These are phyloP conservation scores for Pararge aegeria DNA, from an alignment of 1,140 invertebrate species.

Conservation along the genomic window DNA sequence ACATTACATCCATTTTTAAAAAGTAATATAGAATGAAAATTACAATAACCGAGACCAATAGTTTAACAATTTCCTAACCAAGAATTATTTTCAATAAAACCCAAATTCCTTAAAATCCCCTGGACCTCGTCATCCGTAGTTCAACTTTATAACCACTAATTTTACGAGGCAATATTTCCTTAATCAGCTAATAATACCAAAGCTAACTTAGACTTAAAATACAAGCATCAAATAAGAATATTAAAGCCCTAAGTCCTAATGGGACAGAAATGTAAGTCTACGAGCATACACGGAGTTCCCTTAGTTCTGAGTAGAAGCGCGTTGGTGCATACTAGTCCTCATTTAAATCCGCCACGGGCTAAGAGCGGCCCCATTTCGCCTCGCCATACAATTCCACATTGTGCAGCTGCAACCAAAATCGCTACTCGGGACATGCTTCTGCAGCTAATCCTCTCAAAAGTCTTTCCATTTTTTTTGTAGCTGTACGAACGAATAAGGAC, in stretches of 20 bases:
- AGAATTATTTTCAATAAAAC: no score
- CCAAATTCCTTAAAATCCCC: no score
- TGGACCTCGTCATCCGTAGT: no score
- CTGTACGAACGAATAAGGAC: neutral
- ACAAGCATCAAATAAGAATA: neutral
- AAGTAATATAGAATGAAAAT: no score
- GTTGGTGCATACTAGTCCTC: slow-evolving; percentile 10
- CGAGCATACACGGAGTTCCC: neutral
- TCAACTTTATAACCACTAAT: no score
- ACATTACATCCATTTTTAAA: no score
- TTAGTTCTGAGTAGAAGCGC: neutral
- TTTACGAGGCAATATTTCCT: no score
- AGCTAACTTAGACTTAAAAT: neutral
- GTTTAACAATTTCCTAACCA: no score
- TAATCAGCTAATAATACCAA: neutral
- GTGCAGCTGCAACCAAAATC: slow-evolving; percentile 19
- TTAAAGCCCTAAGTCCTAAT: neutral
- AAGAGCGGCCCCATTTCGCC: slow-evolving; percentile 16
- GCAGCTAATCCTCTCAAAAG: slow-evolving; percentile 1
- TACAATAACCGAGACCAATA: no score
- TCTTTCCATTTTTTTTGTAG: neutral
- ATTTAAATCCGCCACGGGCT: slow-evolving; percentile 22
- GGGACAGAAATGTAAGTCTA: slow-evolving; percentile 3
- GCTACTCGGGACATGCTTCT: slow-evolving; percentile 11
- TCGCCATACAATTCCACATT: slow-evolving; percentile 17